A percentile compares a stretch with the other conserved stretches of the same genome.
Conservation (phyloP, 2,797 vertebrate species). For the Pampus argenteus region DNA sequence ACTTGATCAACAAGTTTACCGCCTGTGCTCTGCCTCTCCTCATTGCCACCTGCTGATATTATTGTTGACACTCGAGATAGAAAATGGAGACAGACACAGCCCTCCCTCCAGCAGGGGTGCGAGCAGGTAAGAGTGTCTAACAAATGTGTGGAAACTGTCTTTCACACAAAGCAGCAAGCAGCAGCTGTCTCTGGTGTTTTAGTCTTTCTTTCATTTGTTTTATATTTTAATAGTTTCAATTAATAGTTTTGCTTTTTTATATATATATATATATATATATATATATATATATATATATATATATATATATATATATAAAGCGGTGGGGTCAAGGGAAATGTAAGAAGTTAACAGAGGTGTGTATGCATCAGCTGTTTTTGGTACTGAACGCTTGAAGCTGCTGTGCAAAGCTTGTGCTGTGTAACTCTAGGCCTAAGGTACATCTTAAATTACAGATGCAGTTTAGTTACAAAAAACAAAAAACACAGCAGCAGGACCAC, state of each 20-base stretch:
- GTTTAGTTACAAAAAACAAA: conserved; percentile 49
- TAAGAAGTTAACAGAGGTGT: conserved; percentile 28
- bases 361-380: conserved; percentile 55
- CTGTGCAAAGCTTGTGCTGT: conserved; percentile 36
- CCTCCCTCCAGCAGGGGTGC: conserved; percentile 15
- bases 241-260: background rate
- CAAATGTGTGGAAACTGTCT: conserved; percentile 19
- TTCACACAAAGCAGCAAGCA: background rate
- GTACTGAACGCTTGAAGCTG: conserved; percentile 31
- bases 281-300: too few relatives aligned
- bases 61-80: conserved; percentile 40
- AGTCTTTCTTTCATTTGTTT: conserved; percentile 3
- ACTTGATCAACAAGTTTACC: conserved; percentile 64
- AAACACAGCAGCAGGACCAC: conserved; percentile 40
- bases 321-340: conserved; percentile 18
- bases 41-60: conserved; percentile 48
- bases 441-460: conserved; percentile 63
- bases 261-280: too few relatives aligned
- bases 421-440: conserved; percentile 35
- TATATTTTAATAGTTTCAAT: too few relatives aligned
- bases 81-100: conserved; percentile 42
- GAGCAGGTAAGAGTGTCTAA: conserved; percentile 20
- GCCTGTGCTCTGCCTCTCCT: conserved; percentile 58
- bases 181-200: background rate
- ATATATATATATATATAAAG: too few relatives aligned